Conservation (phyloP, 2,797 vertebrate species). For the Limnodromus scolopaceus region DNA sequence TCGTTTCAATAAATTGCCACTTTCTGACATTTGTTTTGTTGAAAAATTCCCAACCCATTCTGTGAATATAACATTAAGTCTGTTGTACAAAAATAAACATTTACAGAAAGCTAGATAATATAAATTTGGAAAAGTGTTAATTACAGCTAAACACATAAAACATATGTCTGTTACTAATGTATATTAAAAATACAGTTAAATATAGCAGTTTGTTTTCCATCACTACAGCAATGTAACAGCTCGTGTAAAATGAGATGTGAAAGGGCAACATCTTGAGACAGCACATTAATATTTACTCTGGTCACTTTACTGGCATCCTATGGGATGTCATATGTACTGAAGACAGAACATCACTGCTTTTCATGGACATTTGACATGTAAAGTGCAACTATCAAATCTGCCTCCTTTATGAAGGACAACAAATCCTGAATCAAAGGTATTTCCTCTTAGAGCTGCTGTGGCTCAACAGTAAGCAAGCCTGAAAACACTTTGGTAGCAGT, state of each 20-base stretch:
- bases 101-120: neutral
- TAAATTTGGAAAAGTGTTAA: neutral
- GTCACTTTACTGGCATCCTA: neutral
- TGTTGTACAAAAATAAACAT: conserved; percentile 10
- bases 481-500: neutral
- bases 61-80: neutral
- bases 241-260: neutral
- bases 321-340: neutral
- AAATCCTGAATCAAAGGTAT: neutral
- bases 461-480: neutral
- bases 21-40: neutral
- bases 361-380: neutral
- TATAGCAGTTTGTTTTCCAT: conserved; percentile 1
- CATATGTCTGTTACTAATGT: neutral
- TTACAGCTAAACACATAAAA: conserved; percentile 27
- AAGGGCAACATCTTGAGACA: neutral
- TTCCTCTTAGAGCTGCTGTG: neutral
- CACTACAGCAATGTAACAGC: neutral
- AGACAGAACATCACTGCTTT: neutral
- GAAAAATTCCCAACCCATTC: neutral
- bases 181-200: conserved; percentile 26
- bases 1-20: neutral
- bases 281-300: neutral
- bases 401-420: neutral
- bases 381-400: neutral